phyloP scores from a whole-genome alignment of 2,113 vertebrate species.

The Muntiacus reevesi region DNA sequence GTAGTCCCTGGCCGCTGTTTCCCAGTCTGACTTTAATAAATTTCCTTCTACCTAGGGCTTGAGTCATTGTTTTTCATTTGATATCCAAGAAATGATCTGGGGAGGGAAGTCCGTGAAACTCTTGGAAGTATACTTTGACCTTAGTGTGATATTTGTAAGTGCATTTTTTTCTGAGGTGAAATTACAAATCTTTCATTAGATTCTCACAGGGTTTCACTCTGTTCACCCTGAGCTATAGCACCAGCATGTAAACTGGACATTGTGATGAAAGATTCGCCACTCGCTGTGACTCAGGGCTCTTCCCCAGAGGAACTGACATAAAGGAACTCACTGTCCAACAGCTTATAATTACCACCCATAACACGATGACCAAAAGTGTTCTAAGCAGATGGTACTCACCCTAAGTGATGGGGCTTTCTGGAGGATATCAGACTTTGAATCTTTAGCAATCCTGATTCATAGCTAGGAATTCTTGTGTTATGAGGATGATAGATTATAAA shows the following conservation, averaged over 20 bases:
- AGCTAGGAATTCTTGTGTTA: neutral
- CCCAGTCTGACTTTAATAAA: neutral
- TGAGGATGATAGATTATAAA: neutral
- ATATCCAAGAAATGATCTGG: neutral
- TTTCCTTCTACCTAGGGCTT: neutral
- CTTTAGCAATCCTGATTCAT: neutral
- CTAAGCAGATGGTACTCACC: neutral
- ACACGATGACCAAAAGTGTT: neutral
- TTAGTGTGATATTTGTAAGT: neutral
- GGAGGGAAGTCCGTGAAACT: neutral
- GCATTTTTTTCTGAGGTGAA: neutral
- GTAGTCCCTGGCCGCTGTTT: neutral
- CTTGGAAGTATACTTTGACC: neutral
- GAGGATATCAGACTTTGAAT: neutral
- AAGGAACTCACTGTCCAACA: neutral
- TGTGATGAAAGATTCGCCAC: neutral
- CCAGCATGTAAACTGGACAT: neutral
- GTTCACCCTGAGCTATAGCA: neutral
- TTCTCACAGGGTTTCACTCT: neutral
- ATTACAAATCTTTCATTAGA: neutral
- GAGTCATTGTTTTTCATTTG: neutral
- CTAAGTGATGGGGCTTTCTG: neutral
- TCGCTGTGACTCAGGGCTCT: neutral
- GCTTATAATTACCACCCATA: neutral
- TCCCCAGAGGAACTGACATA: neutral